Percentiles rank a stretch among this genome's conserved stretches.
phyloP scores from a whole-genome alignment of 2,797 vertebrate genomes.

The Octomys mimax region DNA sequence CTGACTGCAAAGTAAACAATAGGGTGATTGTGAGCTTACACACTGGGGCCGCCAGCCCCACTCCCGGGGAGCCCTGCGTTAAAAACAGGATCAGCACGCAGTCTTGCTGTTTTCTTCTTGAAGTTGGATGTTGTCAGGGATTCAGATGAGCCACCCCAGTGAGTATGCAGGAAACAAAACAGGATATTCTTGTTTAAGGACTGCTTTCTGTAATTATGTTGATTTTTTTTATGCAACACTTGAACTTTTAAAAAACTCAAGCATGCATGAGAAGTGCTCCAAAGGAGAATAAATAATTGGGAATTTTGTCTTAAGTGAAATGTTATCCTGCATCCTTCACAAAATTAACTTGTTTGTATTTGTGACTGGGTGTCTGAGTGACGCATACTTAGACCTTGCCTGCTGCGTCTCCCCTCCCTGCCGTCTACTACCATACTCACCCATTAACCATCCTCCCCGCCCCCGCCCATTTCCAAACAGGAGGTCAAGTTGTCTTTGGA shows the following conservation, averaged over 20 bases:
- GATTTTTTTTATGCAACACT: constrained; percentile 89
- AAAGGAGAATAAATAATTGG: constrained; percentile 81
- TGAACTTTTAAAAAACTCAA: constrained; percentile 88
- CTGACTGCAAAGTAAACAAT: constrained; percentile 93
- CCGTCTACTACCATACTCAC: not conserved
- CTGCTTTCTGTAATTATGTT: constrained; percentile 90
- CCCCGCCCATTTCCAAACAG: constrained; percentile 81
- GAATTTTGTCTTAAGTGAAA: constrained; percentile 84
- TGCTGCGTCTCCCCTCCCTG: not conserved
- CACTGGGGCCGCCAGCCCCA: constrained; percentile 89
- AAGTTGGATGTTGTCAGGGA: constrained; percentile 90
- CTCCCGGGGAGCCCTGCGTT: constrained; percentile 88
- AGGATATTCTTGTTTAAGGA: constrained; percentile 91
- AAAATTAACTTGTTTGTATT: constrained; percentile 85
- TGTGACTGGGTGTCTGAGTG: constrained; percentile 77
- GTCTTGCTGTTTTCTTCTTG: constrained; percentile 89
- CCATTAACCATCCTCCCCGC: not conserved
- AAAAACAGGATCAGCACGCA: constrained; percentile 92
- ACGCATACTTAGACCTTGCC: constrained; percentile 41
- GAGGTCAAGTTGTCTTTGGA: constrained; percentile 87
- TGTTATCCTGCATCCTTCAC: constrained; percentile 83
- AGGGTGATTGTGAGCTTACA: constrained; percentile 91
- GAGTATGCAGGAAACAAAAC: constrained; percentile 91
- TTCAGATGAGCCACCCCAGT: constrained; percentile 89
- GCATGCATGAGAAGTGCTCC: constrained; percentile 81